Conservation (phyloP, 2,113 vertebrate species). For the Recurvirostra avosetta region DNA sequence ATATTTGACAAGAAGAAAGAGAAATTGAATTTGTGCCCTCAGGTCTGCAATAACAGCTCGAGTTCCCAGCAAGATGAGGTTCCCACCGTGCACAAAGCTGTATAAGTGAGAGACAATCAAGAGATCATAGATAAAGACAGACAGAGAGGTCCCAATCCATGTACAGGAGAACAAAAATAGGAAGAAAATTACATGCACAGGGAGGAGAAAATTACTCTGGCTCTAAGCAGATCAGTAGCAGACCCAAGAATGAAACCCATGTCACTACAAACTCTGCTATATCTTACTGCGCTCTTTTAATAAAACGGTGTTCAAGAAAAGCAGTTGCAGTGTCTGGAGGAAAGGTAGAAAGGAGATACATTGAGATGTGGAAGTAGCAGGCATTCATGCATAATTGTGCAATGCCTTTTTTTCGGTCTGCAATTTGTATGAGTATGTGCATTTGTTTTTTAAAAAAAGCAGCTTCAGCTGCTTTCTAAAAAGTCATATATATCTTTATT, state of each 20-base stretch:
- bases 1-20: not conserved
- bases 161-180: not conserved
- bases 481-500: not conserved
- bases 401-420: not conserved
- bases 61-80: not conserved
- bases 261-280: not conserved
- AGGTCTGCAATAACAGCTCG: not conserved
- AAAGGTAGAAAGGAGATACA: not conserved
- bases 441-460: not conserved
- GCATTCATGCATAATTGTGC: not conserved
- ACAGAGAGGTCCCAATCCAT: not conserved
- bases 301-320: not conserved
- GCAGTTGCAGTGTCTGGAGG: not conserved
- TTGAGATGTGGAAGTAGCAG: not conserved
- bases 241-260: not conserved
- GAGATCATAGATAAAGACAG: not conserved
- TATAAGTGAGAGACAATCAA: not conserved
- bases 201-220: not conserved
- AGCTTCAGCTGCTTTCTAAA: not conserved
- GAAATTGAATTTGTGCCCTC: not conserved
- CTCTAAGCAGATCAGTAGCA: not conserved
- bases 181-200: not conserved
- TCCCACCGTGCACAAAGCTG: not conserved
- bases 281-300: not conserved
- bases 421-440: not conserved